Evolutionary conservation across 2,888 invertebrate genomes (phyloP).

Genomic region (Agriopis aurantiaria): DNA sequence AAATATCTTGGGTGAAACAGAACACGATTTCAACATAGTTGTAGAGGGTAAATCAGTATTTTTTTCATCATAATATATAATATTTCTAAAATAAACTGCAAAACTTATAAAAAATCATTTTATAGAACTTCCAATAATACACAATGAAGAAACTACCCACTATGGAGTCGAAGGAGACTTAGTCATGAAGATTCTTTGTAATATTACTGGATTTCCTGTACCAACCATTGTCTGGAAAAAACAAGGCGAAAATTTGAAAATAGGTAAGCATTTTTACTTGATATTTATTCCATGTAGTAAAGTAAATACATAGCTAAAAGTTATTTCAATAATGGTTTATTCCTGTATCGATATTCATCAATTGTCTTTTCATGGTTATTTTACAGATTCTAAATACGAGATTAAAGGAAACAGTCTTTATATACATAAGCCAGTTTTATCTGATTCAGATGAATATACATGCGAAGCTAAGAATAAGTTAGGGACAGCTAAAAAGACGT

Average conservation of each 20-base stretch:
- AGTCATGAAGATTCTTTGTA: conserved; percentile 44
- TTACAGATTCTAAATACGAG: conserved; percentile 37
- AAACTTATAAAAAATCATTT: not conserved
- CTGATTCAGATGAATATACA: conserved; percentile 36
- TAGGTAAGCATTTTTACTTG: not conserved
- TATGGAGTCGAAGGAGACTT: conserved; percentile 42
- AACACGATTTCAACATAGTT: conserved; percentile 25
- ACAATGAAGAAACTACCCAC: conserved; percentile 24
- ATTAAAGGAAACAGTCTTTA: conserved; percentile 28
- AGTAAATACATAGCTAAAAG: not conserved
- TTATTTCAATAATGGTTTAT: not conserved
- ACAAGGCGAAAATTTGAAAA: not conserved
- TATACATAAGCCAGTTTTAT: conserved; percentile 38
- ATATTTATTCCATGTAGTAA: too few relatives aligned
- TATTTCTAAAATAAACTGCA: too few relatives aligned
- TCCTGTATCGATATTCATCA: too few relatives aligned
- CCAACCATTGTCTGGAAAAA: conserved; percentile 43
- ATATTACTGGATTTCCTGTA: conserved; percentile 46
- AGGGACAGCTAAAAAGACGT: conserved; percentile 31
- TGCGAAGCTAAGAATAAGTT: conserved; percentile 43
- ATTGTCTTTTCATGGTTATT: not conserved
- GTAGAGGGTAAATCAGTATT: conserved; percentile 38
- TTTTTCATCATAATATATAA: not conserved
- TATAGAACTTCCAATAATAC: conserved; percentile 21
- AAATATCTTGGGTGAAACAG: conserved; percentile 28